Base-by-base conservation (phyloP, 2,113 vertebrate genomes). In the Coryphaenoides rupestris region DNA sequence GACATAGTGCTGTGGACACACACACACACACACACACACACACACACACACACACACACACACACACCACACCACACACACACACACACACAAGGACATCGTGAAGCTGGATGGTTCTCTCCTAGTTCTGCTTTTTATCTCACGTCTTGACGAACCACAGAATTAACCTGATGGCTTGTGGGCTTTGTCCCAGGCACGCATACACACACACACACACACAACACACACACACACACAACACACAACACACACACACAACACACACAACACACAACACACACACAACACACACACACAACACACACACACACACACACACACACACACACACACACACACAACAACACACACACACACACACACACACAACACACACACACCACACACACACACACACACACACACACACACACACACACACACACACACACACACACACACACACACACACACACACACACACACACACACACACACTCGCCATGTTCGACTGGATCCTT, bases 91-190 rank as follows among this genome's bases (percentile, higher is more conserved):
- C 16, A 19, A 5, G 7, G 23, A 59, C 45, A 58, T 66, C 19
- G 53, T 62, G 46, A n/a, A 24, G 19, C 60, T 63, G 33, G 23
- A 58, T 57, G 21, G 15, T 15, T 40, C 13, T 40, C 23, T 77
- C 74, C 71, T 58, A 73, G 26, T 66, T 74, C 15, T 23, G 22
- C 22, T 45, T n/a, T 55, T 56, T 7, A 7, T 22, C 72, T 19
- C 21, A 21, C 64, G 55, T 13, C 15, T 58, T 58, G 66, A 75
- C 73, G 69, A 80, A 75, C 55, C 75, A 78, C 62, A 78, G 62
- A 82, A 85, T 79, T 79, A 74, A 86, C 80, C 80, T 85, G 83
- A 85, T 84, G 81, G 16, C 17, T 50, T 50, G 46, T 49, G 47
- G 1, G 47, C 17, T 40, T 40, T 40, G 33, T 40, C 33, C 33